These are phyloP conservation scores for Copidosoma aretas DNA, from an alignment of 2,888 invertebrate species.

Conservation along the genomic window DNA sequence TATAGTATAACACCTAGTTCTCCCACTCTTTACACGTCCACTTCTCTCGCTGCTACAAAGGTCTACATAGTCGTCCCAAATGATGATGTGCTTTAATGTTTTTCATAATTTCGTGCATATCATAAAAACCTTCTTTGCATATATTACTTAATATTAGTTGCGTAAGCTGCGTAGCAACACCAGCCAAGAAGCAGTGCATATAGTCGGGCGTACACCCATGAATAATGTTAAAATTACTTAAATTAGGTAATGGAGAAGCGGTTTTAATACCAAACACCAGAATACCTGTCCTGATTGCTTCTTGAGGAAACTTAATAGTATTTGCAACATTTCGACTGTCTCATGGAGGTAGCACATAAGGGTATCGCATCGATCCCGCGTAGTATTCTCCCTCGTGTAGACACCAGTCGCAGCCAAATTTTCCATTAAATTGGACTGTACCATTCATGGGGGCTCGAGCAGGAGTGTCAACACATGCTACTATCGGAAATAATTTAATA, in stretches of 20 bases:
- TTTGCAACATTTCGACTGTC: neutral
- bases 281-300: neutral
- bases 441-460: constrained; percentile 14
- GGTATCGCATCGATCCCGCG: neutral
- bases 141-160: neutral
- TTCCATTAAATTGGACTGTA: constrained; percentile 19
- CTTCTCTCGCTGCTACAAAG: constrained; percentile 20
- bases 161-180: constrained; percentile 25
- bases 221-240: constrained; percentile 20
- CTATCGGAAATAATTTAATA: constrained; percentile 10
- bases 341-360: neutral
- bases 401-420: constrained; percentile 19
- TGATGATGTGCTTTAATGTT: constrained; percentile 24
- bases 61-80: constrained; percentile 26
- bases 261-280: neutral
- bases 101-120: constrained; percentile 13
- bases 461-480: constrained; percentile 2
- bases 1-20: constrained; percentile 10
- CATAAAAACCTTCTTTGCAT: neutral
- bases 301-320: neutral
- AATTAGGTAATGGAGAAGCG: constrained; percentile 17
- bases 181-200: constrained; percentile 31
- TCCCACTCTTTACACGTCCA: constrained; percentile 17
- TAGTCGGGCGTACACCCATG: constrained; percentile 19
- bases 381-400: constrained; percentile 3